These are phyloP conservation scores for Orthosia cruda DNA, from an alignment of 2,888 invertebrate species.

Conservation along the genomic window DNA sequence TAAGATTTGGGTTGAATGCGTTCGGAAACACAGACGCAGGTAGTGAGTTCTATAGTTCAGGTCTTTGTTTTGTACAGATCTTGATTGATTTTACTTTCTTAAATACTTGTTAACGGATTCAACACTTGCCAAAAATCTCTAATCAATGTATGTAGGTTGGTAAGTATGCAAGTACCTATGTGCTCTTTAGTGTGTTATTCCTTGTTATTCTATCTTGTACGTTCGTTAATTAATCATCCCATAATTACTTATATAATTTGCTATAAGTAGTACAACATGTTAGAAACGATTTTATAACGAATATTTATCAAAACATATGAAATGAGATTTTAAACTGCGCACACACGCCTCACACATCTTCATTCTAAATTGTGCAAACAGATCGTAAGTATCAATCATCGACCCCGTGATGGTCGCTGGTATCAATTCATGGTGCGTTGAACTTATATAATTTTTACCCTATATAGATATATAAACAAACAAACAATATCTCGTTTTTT, in stretches of 20 bases:
- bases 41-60: too few relatives aligned
- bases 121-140: too few relatives aligned
- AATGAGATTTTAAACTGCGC: conserved; percentile 18
- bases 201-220: neutral
- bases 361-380: neutral
- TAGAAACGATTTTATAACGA: neutral
- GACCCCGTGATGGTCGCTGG: too few relatives aligned
- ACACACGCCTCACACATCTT: neutral
- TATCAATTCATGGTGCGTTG: neutral
- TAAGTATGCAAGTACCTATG: neutral
- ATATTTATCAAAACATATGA: conserved; percentile 4
- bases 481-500: too few relatives aligned
- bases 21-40: too few relatives aligned
- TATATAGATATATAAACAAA: too few relatives aligned
- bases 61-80: too few relatives aligned
- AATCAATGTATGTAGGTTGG: too few relatives aligned
- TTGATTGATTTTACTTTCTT: too few relatives aligned
- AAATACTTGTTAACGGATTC: too few relatives aligned
- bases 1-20: too few relatives aligned
- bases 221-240: conserved; percentile 5
- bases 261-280: neutral
- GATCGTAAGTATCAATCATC: neutral
- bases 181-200: neutral
- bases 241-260: neutral
- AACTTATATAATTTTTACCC: neutral